Evolutionary conservation across 2,113 vertebrate genomes (phyloP).

Genomic region (Argyrosomus japonicus): DNA sequence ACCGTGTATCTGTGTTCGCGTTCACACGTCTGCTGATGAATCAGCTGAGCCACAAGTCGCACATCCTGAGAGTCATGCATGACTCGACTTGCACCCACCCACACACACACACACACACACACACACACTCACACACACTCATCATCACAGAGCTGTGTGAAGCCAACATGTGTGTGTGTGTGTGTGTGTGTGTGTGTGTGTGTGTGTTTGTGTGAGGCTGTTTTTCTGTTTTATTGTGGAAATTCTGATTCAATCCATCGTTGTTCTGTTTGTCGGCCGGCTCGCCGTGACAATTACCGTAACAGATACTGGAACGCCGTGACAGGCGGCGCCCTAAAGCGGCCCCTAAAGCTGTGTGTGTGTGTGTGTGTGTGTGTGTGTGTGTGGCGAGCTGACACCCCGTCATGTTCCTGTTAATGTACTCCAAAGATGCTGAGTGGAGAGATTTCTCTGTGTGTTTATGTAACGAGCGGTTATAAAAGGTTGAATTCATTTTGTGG

Average conservation of each 20-base stretch:
- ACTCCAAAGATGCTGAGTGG: conserved; percentile 54
- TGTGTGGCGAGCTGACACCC: conserved; percentile 29
- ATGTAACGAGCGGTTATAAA: conserved; percentile 19
- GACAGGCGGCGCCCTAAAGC: conserved; percentile 34
- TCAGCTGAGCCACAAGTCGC: conserved; percentile 49
- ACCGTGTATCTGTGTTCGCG: not conserved
- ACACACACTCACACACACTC: conserved; percentile 31
- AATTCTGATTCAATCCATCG: conserved; percentile 20
- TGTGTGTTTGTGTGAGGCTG: not conserved
- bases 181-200: no score
- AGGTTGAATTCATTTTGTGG: not conserved
- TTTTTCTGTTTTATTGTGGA: conserved; percentile 27
- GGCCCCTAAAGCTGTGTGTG: not conserved
- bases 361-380: not conserved
- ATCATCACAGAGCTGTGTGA: conserved; percentile 36
- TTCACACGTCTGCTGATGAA: conserved; percentile 18
- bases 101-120: conserved; percentile 32
- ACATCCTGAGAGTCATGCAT: conserved; percentile 34
- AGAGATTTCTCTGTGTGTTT: conserved; percentile 46
- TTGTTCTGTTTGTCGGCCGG: no score
- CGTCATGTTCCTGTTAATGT: conserved; percentile 54
- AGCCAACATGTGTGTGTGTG: conserved; percentile 1
- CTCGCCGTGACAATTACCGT: conserved; percentile 37
- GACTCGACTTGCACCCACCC: conserved; percentile 27
- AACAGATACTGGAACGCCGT: conserved; percentile 33